Conservation (phyloP, 1,140 invertebrate species). For the Melanaphis sacchari region DNA sequence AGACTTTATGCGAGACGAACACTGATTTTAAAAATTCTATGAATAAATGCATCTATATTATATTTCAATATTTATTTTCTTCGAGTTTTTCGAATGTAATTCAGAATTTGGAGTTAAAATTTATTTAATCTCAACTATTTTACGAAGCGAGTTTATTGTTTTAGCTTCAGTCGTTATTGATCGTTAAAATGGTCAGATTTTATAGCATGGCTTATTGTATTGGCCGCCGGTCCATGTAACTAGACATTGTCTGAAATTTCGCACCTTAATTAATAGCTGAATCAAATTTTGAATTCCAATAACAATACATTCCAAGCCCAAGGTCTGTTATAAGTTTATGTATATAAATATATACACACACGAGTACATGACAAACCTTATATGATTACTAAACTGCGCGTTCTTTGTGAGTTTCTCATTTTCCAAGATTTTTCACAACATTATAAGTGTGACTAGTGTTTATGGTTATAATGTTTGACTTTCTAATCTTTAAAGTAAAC, state of each 20-base stretch:
- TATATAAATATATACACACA: no score
- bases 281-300: neutral
- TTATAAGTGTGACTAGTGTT: neutral
- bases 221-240: neutral
- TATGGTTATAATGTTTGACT: neutral
- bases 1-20: neutral
- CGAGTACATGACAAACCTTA: neutral
- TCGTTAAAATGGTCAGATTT: neutral
- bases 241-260: neutral
- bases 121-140: neutral
- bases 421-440: neutral
- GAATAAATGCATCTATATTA: neutral
- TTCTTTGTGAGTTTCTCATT: neutral
- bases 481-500: neutral
- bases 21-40: neutral
- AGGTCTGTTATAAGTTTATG: neutral
- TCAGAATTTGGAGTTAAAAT: neutral
- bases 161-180: neutral
- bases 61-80: neutral
- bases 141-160: neutral
- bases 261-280: neutral
- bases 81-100: neutral
- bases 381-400: neutral
- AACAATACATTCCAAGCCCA: neutral
- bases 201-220: neutral